These are phyloP conservation scores for Lysandra coridon DNA, from an alignment of 2,888 invertebrate genomes.

Conservation along the genomic window DNA sequence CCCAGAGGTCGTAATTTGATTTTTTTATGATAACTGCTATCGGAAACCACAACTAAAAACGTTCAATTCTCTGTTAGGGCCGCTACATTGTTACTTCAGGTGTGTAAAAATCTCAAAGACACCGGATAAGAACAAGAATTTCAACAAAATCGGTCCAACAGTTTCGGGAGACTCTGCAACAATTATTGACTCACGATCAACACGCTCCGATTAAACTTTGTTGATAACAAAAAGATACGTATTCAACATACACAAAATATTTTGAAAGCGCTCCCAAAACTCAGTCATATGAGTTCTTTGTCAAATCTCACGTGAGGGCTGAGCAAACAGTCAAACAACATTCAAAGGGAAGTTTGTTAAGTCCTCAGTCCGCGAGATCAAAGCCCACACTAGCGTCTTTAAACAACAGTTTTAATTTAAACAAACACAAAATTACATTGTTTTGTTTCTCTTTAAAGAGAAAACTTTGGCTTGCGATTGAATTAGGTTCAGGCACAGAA, in stretches of 20 bases:
- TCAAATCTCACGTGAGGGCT: constrained; percentile 14
- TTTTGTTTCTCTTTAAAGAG: constrained; percentile 11
- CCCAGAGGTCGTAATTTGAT: too few species aligned
- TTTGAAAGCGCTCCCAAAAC: background rate
- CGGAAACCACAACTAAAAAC: too few species aligned
- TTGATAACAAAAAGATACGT: background rate
- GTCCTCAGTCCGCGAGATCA: constrained; percentile 10
- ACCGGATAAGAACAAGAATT: background rate
- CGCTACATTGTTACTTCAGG: too few species aligned
- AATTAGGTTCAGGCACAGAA: too few species aligned
- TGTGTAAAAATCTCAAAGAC: too few species aligned
- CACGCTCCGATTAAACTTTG: background rate
- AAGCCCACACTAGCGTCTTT: constrained; percentile 19
- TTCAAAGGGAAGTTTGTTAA: constrained; percentile 26
- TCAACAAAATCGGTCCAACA: background rate
- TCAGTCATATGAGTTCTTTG: constrained; percentile 3
- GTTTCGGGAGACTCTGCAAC: background rate
- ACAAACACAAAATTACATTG: constrained; percentile 26
- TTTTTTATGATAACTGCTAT: too few species aligned
- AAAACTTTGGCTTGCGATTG: background rate
- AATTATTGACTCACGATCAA: background rate
- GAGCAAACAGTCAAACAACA: constrained; percentile 22
- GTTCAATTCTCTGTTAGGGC: too few species aligned
- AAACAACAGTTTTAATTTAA: constrained; percentile 26
- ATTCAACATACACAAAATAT: background rate